Evolutionary conservation across 1,140 invertebrate genomes (phyloP).

Genomic region (Heterodera carotae): DNA sequence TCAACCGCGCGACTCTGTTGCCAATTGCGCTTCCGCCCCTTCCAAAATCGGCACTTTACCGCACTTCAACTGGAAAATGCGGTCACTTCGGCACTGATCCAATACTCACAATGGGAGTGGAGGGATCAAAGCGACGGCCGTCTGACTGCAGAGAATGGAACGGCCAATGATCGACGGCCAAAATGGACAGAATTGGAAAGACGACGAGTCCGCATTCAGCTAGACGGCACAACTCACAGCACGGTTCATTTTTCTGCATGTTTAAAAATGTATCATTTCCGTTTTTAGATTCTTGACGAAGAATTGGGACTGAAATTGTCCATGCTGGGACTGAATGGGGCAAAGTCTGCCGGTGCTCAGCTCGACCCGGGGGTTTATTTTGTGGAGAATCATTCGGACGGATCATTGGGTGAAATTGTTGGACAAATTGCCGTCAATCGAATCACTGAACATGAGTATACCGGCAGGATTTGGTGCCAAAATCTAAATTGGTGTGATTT

Average conservation of each 20-base stretch:
- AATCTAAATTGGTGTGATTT: slow-evolving; percentile 2
- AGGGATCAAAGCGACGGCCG: slow-evolving; percentile 1
- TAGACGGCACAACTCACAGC: slow-evolving; percentile 37
- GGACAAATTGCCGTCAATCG: slow-evolving; percentile 46
- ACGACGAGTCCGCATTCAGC: slow-evolving; percentile 31
- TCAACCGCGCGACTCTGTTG: slow-evolving; percentile 30
- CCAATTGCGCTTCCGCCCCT: slow-evolving; percentile 31
- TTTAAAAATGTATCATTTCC: neutral
- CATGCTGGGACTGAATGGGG: slow-evolving; percentile 25
- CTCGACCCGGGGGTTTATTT: slow-evolving; percentile 53
- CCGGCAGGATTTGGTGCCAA: neutral
- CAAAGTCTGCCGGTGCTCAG: slow-evolving; percentile 28
- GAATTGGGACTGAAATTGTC: slow-evolving; percentile 33
- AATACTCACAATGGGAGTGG: slow-evolving; percentile 34
- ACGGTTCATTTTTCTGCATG: slow-evolving; percentile 14
- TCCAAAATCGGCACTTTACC: slow-evolving; percentile 30
- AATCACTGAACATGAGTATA: slow-evolving; percentile 52
- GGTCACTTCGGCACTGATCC: slow-evolving; percentile 27
- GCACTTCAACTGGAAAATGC: slow-evolving; percentile 29
- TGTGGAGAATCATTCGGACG: slow-evolving; percentile 40
- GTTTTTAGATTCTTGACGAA: slow-evolving; percentile 23
- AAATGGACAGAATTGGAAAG: slow-evolving; percentile 32
- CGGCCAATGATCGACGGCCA: neutral
- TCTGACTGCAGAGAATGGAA: slow-evolving; percentile 11
- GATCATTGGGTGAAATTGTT: slow-evolving; percentile 36